phyloP scores from a whole-genome alignment of 1,140 invertebrate species.

The Brachystomella parvula region DNA sequence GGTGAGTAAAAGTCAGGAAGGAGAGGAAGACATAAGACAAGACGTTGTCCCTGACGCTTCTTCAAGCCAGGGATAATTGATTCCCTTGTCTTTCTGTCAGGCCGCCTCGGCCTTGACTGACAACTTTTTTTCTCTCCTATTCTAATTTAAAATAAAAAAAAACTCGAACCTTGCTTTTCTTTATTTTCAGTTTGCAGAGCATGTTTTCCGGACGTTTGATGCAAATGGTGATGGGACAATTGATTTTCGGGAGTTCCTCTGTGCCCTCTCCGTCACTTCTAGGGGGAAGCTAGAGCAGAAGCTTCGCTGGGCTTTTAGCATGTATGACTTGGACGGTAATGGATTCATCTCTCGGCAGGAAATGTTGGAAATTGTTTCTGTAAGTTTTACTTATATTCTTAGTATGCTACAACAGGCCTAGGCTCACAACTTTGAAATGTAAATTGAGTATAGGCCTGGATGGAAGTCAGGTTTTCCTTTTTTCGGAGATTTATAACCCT shows the following conservation, averaged over 20 bases:
- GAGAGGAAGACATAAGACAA: too few species aligned
- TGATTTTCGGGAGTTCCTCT: constrained; percentile 95
- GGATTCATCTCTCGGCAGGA: constrained; percentile 82
- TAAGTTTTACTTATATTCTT: constrained; percentile 48
- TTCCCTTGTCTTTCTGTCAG: too few species aligned
- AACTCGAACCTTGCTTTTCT: not conserved
- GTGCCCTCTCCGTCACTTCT: constrained; percentile 89
- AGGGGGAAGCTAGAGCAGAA: constrained; percentile 95
- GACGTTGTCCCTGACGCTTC: too few species aligned
- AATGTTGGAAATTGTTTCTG: constrained; percentile 93
- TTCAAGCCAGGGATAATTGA: too few species aligned
- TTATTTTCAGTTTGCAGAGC: constrained; percentile 79
- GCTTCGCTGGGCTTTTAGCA: constrained; percentile 94
- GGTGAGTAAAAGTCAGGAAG: constrained; percentile 47
- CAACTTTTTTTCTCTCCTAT: too few species aligned
- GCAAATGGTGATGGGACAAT: constrained; percentile 95
- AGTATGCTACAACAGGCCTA: constrained; percentile 27
- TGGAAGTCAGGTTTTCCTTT: too few species aligned
- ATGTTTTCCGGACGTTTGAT: constrained; percentile 96
- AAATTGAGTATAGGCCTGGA: too few species aligned
- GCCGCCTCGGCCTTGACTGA: too few species aligned
- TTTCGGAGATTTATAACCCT: not conserved
- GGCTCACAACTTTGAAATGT: too few species aligned
- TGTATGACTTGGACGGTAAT: constrained; percentile 92
- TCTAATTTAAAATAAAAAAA: too few species aligned